A percentile compares a stretch with the other conserved stretches of the same genome.
Conservation (phyloP, 2,888 invertebrate genomes). For the Diplazon laetatorius region DNA sequence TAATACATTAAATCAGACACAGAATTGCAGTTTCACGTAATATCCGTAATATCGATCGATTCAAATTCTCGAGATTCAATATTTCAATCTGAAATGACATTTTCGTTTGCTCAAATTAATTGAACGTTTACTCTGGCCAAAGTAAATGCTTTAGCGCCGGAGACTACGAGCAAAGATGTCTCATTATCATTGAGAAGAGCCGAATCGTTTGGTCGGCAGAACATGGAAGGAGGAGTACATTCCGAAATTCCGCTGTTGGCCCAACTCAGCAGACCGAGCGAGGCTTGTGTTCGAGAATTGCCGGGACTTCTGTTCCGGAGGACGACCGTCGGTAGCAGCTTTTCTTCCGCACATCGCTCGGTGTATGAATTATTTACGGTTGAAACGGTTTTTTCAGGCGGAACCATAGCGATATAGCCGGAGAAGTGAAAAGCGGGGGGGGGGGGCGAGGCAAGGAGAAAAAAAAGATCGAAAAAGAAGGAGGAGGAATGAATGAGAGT, state of each 20-base stretch:
- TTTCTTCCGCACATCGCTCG: slow-evolving; percentile 47
- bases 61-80: not conserved
- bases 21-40: not conserved
- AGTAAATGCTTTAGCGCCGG: slow-evolving; percentile 53
- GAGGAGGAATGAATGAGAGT: slow-evolving; percentile 55
- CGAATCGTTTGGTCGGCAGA: slow-evolving; percentile 21
- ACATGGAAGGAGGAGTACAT: slow-evolving; percentile 18
- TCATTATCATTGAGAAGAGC: slow-evolving; percentile 61
- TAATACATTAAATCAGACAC: slow-evolving; percentile 15
- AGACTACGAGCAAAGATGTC: slow-evolving; percentile 57
- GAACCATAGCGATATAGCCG: slow-evolving; percentile 29
- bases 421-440: slow-evolving; percentile 15
- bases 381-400: slow-evolving; percentile 58
- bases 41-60: slow-evolving; percentile 44
- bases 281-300: slow-evolving; percentile 18
- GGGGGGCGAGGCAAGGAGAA: slow-evolving; percentile 15
- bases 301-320: slow-evolving; percentile 44
- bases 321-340: slow-evolving; percentile 7
- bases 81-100: slow-evolving; percentile 47
- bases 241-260: slow-evolving; percentile 56
- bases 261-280: slow-evolving; percentile 55
- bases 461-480: slow-evolving; percentile 18
- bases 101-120: slow-evolving; percentile 62
- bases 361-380: slow-evolving; percentile 58
- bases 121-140: slow-evolving; percentile 52